Conservation (phyloP, 2,888 invertebrate genomes). For the Unio delphinus region DNA sequence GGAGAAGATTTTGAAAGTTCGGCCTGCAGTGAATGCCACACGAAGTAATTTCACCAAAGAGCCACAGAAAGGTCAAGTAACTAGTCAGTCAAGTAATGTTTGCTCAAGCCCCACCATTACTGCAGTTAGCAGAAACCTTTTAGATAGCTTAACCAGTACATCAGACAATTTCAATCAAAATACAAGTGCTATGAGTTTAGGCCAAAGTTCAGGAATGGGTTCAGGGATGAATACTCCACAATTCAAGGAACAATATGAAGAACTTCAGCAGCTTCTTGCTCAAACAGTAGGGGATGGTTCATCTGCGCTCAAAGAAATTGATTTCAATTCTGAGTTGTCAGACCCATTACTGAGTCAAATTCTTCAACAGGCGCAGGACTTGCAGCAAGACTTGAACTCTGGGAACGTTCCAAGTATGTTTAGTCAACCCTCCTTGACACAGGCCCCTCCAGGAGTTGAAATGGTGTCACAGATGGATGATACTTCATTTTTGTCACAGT, state of each 20-base stretch:
- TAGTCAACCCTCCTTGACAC: slow-evolving; percentile 9
- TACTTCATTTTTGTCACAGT: slow-evolving; percentile 45
- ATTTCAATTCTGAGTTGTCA: slow-evolving; percentile 38
- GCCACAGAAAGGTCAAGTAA: slow-evolving; percentile 22
- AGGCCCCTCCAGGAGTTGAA: slow-evolving; percentile 9
- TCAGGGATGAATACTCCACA: slow-evolving; percentile 10
- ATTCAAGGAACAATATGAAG: slow-evolving; percentile 35
- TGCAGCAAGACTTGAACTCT: slow-evolving; percentile 67
- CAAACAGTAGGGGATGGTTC: slow-evolving; percentile 13
- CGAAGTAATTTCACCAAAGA: background rate
- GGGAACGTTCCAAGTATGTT: slow-evolving; percentile 21
- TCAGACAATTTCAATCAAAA: slow-evolving; percentile 3
- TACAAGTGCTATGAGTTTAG: slow-evolving; percentile 4
- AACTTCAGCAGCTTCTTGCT: slow-evolving; percentile 42
- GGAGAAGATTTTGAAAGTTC: slow-evolving; percentile 42
- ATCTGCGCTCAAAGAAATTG: slow-evolving; percentile 33
- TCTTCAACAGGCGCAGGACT: slow-evolving; percentile 88
- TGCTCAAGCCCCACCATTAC: background rate
- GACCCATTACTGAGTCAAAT: slow-evolving; percentile 82
- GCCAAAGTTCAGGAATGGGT: background rate
- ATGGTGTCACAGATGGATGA: slow-evolving; percentile 42
- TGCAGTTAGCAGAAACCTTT: background rate
- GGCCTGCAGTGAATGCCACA: slow-evolving; percentile 21
- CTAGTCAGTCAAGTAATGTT: slow-evolving; percentile 4
- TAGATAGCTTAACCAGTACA: background rate